phyloP scores from a whole-genome alignment of 2,888 invertebrate species.

The Zootermopsis nevadensis region DNA sequence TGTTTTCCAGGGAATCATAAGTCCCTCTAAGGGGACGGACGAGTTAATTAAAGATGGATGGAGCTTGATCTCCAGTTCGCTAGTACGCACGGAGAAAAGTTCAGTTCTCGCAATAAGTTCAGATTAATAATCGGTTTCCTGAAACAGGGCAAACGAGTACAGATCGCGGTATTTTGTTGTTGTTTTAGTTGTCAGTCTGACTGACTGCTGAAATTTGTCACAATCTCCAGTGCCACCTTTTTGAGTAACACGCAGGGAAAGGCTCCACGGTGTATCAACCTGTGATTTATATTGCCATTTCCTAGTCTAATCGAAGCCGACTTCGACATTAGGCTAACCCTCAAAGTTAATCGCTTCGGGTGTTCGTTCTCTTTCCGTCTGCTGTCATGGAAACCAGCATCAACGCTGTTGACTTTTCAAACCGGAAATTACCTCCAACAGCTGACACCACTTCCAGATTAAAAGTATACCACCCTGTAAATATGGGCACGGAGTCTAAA shows the following conservation, averaged over 20 bases:
- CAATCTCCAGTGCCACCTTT: not conserved
- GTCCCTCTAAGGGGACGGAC: no score
- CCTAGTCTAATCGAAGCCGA: conserved; percentile 34
- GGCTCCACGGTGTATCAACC: conserved; percentile 27
- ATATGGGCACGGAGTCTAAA: not conserved
- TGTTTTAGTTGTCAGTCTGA: not conserved
- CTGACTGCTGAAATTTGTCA: conserved; percentile 8
- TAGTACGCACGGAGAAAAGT: no score
- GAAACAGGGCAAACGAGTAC: not conserved
- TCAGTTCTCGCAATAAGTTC: no score
- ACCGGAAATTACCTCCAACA: conserved; percentile 12
- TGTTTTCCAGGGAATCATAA: no score
- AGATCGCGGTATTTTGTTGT: not conserved
- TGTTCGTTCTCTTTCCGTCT: not conserved
- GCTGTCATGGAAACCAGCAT: not conserved
- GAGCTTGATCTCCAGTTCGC: no score
- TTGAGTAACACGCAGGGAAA: conserved; percentile 31
- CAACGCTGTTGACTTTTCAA: not conserved
- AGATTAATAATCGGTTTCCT: no score
- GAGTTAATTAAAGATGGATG: no score
- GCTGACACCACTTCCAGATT: not conserved
- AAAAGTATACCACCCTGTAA: not conserved
- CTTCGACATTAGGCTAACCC: not conserved
- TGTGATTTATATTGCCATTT: conserved; percentile 42
- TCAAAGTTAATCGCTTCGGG: not conserved